Evolutionary conservation across 2,113 vertebrate species (phyloP).

Genomic region (Dipodomys ordii): DNA sequence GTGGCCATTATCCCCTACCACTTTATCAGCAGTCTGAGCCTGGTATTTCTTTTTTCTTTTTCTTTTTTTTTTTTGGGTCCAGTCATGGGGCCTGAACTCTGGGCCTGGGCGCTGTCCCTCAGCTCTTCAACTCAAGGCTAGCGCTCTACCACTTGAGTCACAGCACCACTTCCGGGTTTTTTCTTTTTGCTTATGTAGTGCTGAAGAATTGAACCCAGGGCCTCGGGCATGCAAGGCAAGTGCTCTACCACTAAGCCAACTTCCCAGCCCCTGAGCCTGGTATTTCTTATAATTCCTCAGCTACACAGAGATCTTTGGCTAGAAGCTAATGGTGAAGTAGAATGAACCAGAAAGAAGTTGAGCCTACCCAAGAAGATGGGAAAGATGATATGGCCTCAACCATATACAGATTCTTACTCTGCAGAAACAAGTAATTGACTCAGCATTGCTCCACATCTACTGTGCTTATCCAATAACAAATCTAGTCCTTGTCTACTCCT

Average conservation of each 20-base stretch:
- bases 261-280: not conserved
- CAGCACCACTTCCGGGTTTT: no score
- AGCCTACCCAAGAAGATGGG: not conserved
- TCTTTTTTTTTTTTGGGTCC: no score
- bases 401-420: not conserved
- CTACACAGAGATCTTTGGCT: not conserved
- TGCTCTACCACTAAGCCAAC: no score
- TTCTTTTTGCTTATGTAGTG: no score
- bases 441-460: not conserved
- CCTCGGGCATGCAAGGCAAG: no score
- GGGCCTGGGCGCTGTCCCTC: no score
- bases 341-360: conserved; percentile 4
- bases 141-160: no score
- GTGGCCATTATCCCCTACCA: not conserved
- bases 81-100: no score
- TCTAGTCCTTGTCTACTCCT: not conserved
- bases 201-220: no score
- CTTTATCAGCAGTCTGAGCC: not conserved
- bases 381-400: not conserved
- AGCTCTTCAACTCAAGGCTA: no score
- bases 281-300: not conserved
- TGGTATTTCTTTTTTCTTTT: not conserved
- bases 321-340: conserved; percentile 29
- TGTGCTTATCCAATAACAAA: not conserved
- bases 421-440: not conserved